Base-by-base conservation (phyloP, 2,113 vertebrate genomes). In the Thymallus thymallus region DNA sequence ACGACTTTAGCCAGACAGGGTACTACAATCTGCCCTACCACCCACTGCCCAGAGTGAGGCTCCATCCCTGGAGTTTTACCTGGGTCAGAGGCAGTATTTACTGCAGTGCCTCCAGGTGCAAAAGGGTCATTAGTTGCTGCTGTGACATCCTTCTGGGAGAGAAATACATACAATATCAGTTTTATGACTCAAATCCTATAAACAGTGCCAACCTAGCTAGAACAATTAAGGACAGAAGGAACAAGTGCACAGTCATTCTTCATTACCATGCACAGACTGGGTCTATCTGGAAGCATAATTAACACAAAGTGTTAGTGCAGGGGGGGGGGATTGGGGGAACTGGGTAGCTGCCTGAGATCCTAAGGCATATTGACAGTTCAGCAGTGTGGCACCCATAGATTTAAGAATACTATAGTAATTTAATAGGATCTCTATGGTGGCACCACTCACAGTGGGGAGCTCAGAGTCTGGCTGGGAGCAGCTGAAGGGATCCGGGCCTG, bases 51-150 rank as follows among this genome's bases (percentile, higher is more conserved):
- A 90, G 32, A 75, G 26, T 83, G 73, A 23, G 88, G 74, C 3
- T 46, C 67, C 60, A 24, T 32, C 22, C 10, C 60, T 67, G 62
- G 63, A 68, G 69, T 69, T 85, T 90, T 94, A 98, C 97, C 97
- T 90, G 90, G 89, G 81, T 98, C 95, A 74, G 89, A 93, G 72
- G 91, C 91, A 77, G 93, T 64, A 45, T 87, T 93, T 56, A 96
- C 93, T 80, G 93, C 85, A 6, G 94, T 98, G 75, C 97, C 97
- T 82, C 97, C 97, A 62, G 98, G 98, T 88, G 97, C 98, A 84
- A 99, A 99, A 1, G 98, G 98, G 80, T 99, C 98, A 76, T 98
- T 96, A 84, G 91, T 79, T 65, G 79, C 84, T 88, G 95, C 77
- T 4, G 88, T 22, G 60, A 82, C 76, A 80, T 96, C 96, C 83